A percentile compares a stretch with the other conserved stretches of the same genome.
phyloP scores from a whole-genome alignment of 2,113 vertebrate species.

The Lophius piscatorius region DNA sequence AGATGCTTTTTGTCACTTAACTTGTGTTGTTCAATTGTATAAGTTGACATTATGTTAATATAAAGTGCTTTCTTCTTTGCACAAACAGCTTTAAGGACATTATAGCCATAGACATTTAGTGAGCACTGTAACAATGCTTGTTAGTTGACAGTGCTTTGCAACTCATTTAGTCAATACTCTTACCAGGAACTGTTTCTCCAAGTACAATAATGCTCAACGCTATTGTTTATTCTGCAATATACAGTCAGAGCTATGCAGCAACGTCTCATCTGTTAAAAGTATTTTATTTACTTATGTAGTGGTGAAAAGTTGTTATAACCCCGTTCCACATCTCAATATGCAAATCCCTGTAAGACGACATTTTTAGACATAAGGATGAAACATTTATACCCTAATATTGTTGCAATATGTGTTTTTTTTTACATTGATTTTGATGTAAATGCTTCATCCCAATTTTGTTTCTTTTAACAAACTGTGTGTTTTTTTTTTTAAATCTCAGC shows the following conservation, averaged over 20 bases:
- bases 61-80: conserved; percentile 41
- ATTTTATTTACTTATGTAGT: conserved; percentile 28
- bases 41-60: conserved; percentile 15
- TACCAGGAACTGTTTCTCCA: conserved; percentile 13
- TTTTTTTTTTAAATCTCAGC: conserved; percentile 19
- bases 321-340: no score
- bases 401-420: conserved; percentile 1
- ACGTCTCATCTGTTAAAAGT: conserved; percentile 17
- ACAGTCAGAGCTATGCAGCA: conserved; percentile 58
- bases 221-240: conserved; percentile 44
- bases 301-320: not conserved
- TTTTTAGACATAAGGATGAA: conserved; percentile 20
- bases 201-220: conserved; percentile 9
- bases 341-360: conserved; percentile 12
- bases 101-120: conserved; percentile 30
- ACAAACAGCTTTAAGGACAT: conserved; percentile 43
- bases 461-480: conserved; percentile 1
- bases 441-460: conserved; percentile 1
- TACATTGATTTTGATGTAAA: conserved; percentile 4
- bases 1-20: not conserved
- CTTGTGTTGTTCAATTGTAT: conserved; percentile 1
- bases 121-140: conserved; percentile 50
- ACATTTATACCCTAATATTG: conserved; percentile 11
- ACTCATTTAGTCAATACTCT: conserved; percentile 48
- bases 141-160: conserved; percentile 66